These are phyloP conservation scores for Agapornis roseicollis DNA, from an alignment of 2,113 vertebrate genomes.

Conservation along the genomic window DNA sequence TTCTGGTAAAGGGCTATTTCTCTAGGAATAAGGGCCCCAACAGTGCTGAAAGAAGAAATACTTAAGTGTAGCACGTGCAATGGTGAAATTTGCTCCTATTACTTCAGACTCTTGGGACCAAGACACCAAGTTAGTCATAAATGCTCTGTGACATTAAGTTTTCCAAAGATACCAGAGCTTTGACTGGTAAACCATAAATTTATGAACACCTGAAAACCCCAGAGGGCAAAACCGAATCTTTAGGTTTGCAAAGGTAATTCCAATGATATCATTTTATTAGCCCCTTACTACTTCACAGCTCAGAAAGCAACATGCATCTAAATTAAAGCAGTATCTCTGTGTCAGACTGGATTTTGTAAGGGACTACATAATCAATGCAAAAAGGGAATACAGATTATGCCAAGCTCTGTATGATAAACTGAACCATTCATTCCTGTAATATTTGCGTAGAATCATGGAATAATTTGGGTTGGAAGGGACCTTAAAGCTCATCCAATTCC, in stretches of 20 bases:
- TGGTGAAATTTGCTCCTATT: conserved; percentile 30
- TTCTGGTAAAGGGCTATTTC: conserved; percentile 9
- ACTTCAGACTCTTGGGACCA: conserved; percentile 40
- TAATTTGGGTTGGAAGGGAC: neutral
- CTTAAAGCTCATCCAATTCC: neutral
- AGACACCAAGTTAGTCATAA: conserved; percentile 33
- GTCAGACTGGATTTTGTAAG: neutral
- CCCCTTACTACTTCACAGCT: neutral
- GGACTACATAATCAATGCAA: neutral
- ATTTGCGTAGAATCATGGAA: neutral
- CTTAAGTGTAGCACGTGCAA: neutral
- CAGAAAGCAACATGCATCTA: neutral
- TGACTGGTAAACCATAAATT: conserved; percentile 15
- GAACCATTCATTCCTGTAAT: neutral
- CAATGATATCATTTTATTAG: conserved; percentile 9
- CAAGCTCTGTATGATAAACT: neutral
- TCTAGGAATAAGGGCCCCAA: neutral
- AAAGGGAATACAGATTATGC: neutral
- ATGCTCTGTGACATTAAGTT: conserved; percentile 21
- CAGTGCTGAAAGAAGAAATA: neutral
- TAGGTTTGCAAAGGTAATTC: neutral
- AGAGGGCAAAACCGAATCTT: neutral
- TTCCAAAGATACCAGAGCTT: conserved; percentile 38
- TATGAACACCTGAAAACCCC: neutral
- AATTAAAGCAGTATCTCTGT: neutral